Conservation (phyloP, 1,140 invertebrate species). For the Leptoteleia sp. region DNA sequence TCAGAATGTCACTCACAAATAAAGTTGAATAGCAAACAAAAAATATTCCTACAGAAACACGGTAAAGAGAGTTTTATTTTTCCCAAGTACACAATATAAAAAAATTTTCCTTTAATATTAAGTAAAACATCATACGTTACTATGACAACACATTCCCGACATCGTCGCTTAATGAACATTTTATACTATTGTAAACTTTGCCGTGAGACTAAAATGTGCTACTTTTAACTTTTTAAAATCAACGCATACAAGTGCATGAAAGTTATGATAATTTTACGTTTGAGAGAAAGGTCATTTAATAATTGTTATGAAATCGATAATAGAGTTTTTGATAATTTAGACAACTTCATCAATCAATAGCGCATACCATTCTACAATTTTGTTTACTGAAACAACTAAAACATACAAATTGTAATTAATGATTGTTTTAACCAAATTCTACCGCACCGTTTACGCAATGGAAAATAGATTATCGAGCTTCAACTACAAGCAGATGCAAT, state of each 20-base stretch:
- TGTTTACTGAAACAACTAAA: too few relatives aligned
- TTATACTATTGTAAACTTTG: slow-evolving; percentile 5
- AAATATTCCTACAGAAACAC: background rate
- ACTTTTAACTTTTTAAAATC: background rate
- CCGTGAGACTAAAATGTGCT: background rate
- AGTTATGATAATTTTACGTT: too few relatives aligned
- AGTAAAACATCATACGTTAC: slow-evolving; percentile 3
- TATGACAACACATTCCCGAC: background rate
- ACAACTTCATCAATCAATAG: too few relatives aligned
- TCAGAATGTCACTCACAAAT: background rate
- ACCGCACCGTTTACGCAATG: background rate
- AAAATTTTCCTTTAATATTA: slow-evolving; percentile 10
- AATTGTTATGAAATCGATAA: too few relatives aligned
- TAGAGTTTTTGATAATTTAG: too few relatives aligned
- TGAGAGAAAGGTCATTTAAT: too few relatives aligned
- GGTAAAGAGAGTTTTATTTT: slow-evolving; percentile 2
- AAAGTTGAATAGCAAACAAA: slow-evolving; percentile 1
- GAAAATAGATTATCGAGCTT: background rate
- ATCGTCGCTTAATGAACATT: background rate
- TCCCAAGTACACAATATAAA: background rate
- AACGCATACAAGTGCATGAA: too few relatives aligned
- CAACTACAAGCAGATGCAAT: background rate
- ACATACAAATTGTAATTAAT: background rate
- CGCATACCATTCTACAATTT: too few relatives aligned
- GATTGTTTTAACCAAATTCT: background rate